These are phyloP conservation scores for Ericerus pela DNA, from an alignment of 1,140 invertebrate genomes.

Conservation along the genomic window DNA sequence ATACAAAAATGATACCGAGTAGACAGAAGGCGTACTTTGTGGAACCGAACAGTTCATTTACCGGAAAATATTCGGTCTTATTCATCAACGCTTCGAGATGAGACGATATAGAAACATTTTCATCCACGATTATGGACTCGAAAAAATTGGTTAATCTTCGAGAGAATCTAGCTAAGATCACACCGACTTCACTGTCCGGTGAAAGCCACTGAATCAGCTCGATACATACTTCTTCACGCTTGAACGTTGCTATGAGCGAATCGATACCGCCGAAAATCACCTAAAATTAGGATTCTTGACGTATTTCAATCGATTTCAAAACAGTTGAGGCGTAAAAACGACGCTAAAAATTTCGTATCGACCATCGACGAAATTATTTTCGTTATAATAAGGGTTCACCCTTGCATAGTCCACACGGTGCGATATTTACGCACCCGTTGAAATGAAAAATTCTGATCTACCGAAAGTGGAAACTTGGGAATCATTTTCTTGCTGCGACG, in stretches of 20 bases:
- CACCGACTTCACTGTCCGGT: not conserved
- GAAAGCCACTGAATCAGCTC: not conserved
- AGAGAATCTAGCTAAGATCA: not conserved
- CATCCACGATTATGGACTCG: not conserved
- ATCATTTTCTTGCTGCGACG: not conserved
- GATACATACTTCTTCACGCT: not conserved
- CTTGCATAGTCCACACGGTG: too few relatives aligned
- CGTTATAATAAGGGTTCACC: too few relatives aligned
- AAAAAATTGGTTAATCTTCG: not conserved
- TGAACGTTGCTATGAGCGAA: not conserved
- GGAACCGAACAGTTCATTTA: not conserved
- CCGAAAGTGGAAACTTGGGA: not conserved
- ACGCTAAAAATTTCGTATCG: not conserved
- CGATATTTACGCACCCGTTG: not conserved
- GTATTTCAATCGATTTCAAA: not conserved
- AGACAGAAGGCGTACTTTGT: not conserved
- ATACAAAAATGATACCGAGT: not conserved
- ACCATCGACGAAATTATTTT: too few relatives aligned
- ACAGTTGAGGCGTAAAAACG: not conserved
- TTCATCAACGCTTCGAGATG: not conserved
- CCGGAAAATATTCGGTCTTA: constrained; percentile 5
- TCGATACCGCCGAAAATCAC: not conserved
- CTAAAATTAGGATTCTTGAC: not conserved
- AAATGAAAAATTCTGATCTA: not conserved
- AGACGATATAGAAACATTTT: not conserved